A percentile compares a stretch with the other conserved stretches of the same genome.
phyloP scores from a whole-genome alignment of 2,888 invertebrate genomes.

The Teleiodes luculella region DNA sequence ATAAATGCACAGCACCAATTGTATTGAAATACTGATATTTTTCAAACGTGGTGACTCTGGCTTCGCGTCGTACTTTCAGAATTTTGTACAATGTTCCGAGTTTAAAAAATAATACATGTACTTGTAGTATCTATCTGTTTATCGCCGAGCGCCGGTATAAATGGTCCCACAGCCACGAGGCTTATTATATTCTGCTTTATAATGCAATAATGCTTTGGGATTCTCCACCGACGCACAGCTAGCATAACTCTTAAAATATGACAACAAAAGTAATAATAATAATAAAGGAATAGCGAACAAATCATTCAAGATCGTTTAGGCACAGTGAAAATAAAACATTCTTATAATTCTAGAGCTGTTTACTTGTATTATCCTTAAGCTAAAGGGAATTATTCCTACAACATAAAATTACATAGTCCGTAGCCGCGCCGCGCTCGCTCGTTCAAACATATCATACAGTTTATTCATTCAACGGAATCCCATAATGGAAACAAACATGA shows the following conservation, averaged over 20 bases:
- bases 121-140: not conserved
- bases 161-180: no score
- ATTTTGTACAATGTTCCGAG: slow-evolving; percentile 12
- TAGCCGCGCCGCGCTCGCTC: slow-evolving; percentile 8
- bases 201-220: no score
- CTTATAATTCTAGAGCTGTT: slow-evolving; percentile 53
- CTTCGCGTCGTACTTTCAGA: slow-evolving; percentile 7
- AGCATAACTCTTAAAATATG: slow-evolving; percentile 14
- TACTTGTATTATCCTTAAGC: slow-evolving; percentile 61
- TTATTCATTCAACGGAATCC: no score
- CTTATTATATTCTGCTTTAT: no score
- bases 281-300: slow-evolving; percentile 25
- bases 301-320: slow-evolving; percentile 21
- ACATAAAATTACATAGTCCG: slow-evolving; percentile 60
- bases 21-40: not conserved
- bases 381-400: slow-evolving; percentile 69
- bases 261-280: slow-evolving; percentile 28
- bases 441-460: no score
- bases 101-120: slow-evolving; percentile 8
- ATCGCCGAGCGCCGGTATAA: not conserved
- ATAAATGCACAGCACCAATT: slow-evolving; percentile 4
- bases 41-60: not conserved
- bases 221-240: slow-evolving; percentile 17
- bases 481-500: no score
- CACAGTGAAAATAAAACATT: slow-evolving; percentile 47